Base-by-base conservation (phyloP, 2,113 vertebrate species). In the Aegithalos caudatus region DNA sequence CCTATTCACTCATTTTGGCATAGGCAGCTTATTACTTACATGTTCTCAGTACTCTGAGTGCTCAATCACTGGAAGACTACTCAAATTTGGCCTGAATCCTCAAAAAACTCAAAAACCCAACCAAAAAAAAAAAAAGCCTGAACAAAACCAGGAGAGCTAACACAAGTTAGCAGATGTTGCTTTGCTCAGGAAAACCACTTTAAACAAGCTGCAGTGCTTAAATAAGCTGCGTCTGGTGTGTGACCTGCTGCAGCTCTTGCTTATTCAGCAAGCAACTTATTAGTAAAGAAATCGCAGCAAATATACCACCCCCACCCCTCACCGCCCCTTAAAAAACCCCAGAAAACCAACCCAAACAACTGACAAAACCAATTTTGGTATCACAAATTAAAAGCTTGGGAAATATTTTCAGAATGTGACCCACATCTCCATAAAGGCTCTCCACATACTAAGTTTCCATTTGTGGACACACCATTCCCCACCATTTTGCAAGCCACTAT, bases 51-150 rank as follows among this genome's bases (percentile, higher is more conserved):
- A 47, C 6, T 53, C n/a, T 31, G 14, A 15, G 7, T n/a, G 23
- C n/a, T 85, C 31, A n/a, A 22, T 45, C 23, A 45, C 17, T 78
- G 10, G 7, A 61, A 86, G 22, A 42, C 31, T 27, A 27, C 20
- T 48, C 42, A 44, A 40, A 42, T 45, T 45, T 29, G 45, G 28
- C 13, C 27, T 10, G 6, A 37, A 27, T 66, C 70, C 28, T 35
- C 38, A 44, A 58, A 67, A 86, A 61, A 2, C 0, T 8, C 9
- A 2, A 42, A 76, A 22, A 4, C 9, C 9, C 47, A 42, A 22
- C 23, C 6, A 24, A 51, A 60, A 51, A 51, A 33, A 7, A n/a
- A n/a, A n/a, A n/a, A n/a, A n/a, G n/a, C n/a, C 2, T 2, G 1
- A 65, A 44, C 3, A 56, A 20, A 15, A 44, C 14, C 6, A 29